Evolutionary conservation across 2,888 invertebrate genomes (phyloP), one percentile per base, ranked within the genome.

Genomic region (Andrena bicolor): DNA sequence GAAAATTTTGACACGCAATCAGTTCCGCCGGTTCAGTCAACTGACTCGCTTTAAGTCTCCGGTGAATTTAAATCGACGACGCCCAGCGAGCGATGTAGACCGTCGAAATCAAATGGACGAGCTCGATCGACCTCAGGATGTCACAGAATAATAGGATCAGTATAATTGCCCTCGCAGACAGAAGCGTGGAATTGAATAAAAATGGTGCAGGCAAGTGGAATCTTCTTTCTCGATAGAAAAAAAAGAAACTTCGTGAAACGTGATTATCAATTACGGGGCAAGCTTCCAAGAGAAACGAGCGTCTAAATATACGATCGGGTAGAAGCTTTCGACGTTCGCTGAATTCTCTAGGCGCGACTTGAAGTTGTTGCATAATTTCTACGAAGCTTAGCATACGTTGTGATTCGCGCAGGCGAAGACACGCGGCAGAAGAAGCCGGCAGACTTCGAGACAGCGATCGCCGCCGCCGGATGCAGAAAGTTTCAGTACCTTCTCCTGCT

Each of bases 401-500:
- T 51, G 0, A 16, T 0, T 10, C 4, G 28, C 32, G 4, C 30
- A 79, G 79, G 13, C 16, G 66, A 61, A 20, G 69, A 41, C 28
- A 63, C 28, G 3, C 2, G 20, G 8, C 66, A 56, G n/a, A 3
- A 35, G 26, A 88, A 89, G 35, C 65, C 74, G 3, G 95, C 96
- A 0, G 96, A 97, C 91, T 97, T 97, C 92, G 97, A 97, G 89
- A 95, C 94, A n/a, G 97, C 97, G 0, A 96, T 97, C 51, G 94
- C 95, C 0, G 95, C 95, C 1, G 96, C 97, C 0, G 96, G 96
- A 35, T 96, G 95, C 89, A 97, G 97, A 13, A 95, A 95, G 88
- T 97, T 97, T 94, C 96, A 97, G 92, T 90, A 96, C 16, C 90
- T 95, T 1, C 91, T 95, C 26, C 93, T 97, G 64, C 92, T 96